Evolutionary conservation across 2,113 vertebrate genomes (phyloP).

Genomic region (Dolichotis patagonum): DNA sequence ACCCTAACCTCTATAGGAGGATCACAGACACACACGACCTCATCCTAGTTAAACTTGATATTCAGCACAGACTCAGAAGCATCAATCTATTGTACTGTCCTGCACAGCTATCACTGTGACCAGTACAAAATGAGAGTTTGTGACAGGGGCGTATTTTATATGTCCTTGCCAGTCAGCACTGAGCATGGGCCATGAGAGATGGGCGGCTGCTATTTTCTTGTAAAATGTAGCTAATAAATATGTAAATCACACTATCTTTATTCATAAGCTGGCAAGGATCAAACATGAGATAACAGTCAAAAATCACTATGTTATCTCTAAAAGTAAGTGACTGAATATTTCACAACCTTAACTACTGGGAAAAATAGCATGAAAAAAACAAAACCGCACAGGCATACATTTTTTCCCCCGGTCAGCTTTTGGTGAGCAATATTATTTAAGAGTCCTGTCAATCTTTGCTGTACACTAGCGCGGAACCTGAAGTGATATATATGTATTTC

Average conservation of each 20-base stretch:
- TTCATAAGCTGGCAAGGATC: conserved; percentile 80
- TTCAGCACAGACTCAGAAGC: background rate
- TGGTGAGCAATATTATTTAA: background rate
- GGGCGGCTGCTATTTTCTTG: conserved; percentile 40
- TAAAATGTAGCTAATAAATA: conserved; percentile 81
- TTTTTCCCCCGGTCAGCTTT: conserved; percentile 1
- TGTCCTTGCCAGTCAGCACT: conserved; percentile 74
- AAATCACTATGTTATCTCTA: conserved; percentile 67
- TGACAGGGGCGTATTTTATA: conserved; percentile 74
- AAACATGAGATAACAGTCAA: conserved; percentile 63
- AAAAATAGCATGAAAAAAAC: conserved; percentile 43
- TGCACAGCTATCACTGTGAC: conserved; percentile 53
- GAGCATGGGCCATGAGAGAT: conserved; percentile 30
- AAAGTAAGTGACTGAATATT: conserved; percentile 73
- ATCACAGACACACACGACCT: conserved; percentile 38
- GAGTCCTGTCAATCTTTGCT: conserved; percentile 5
- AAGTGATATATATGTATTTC: background rate
- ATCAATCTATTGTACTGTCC: background rate
- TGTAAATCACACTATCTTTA: conserved; percentile 84
- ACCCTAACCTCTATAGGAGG: conserved; percentile 14
- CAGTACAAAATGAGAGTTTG: conserved; percentile 47
- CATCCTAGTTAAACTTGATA: background rate
- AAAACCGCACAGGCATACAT: background rate
- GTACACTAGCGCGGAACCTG: background rate
- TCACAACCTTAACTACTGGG: conserved; percentile 68